These are phyloP conservation scores for Poecilobothrus nobilitatus DNA, from an alignment of 2,888 invertebrate species.

Conservation along the genomic window DNA sequence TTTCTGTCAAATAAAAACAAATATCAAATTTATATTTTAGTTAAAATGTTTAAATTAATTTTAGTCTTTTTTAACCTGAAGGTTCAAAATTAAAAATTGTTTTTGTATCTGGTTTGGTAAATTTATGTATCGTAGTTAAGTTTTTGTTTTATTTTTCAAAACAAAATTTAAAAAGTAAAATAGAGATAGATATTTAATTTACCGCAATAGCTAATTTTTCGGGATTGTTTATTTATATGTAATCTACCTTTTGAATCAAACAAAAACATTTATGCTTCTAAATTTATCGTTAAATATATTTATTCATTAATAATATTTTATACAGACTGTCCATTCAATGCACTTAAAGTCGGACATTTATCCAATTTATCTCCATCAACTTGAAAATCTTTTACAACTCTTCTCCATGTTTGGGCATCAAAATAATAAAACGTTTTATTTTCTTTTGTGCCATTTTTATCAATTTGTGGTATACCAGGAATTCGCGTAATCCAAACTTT, in stretches of 20 bases:
- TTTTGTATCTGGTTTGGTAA: too few relatives aligned
- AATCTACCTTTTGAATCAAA: not conserved
- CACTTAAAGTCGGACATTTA: conserved; percentile 50
- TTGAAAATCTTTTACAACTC: conserved; percentile 97
- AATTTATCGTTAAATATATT: conserved; percentile 11
- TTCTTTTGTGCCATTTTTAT: conserved; percentile 94
- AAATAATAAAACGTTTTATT: conserved; percentile 99
- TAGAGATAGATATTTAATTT: too few relatives aligned
- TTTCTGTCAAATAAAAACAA: not conserved
- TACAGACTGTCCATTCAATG: conserved; percentile 46
- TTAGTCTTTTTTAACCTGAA: too few relatives aligned
- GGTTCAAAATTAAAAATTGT: too few relatives aligned
- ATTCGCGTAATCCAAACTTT: conserved; percentile 98
- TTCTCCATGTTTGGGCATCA: conserved; percentile 98
- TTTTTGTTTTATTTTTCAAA: too few relatives aligned
- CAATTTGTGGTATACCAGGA: conserved; percentile 84
- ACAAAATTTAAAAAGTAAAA: too few relatives aligned
- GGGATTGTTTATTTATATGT: too few relatives aligned
- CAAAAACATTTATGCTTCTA: not conserved
- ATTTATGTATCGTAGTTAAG: too few relatives aligned
- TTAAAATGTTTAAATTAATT: not conserved
- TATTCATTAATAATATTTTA: conserved; percentile 31
- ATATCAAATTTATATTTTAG: not conserved
- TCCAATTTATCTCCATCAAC: conserved; percentile 98
- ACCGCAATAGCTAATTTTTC: too few relatives aligned